These are phyloP conservation scores for Rhopalosiphum nymphaeae DNA, from an alignment of 2,888 invertebrate genomes.

Conservation along the genomic window DNA sequence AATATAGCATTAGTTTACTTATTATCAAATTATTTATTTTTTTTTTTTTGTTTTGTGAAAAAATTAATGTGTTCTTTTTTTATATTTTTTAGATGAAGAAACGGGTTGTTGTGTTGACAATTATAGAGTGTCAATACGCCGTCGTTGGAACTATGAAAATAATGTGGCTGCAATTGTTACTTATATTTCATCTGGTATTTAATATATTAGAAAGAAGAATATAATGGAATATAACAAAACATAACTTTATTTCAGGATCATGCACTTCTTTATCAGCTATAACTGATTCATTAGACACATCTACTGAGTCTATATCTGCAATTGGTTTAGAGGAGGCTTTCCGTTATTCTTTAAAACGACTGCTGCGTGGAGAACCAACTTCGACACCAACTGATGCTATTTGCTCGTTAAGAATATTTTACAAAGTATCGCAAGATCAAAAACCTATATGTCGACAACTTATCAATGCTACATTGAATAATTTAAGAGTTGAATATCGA, in stretches of 20 bases:
- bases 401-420: constrained; percentile 66
- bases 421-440: constrained; percentile 62
- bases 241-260: constrained; percentile 68
- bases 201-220: background rate
- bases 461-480: constrained; percentile 65
- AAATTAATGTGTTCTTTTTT: background rate
- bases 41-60: background rate
- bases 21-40: too few species aligned
- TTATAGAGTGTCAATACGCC: constrained; percentile 84
- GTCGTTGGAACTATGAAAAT: constrained; percentile 91
- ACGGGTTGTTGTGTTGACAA: constrained; percentile 88
- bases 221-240: background rate
- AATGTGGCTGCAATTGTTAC: constrained; percentile 88
- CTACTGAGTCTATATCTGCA: constrained; percentile 69
- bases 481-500: constrained; percentile 68
- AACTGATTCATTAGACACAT: constrained; percentile 69
- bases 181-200: constrained; percentile 80
- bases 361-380: constrained; percentile 70
- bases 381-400: constrained; percentile 67
- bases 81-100: constrained; percentile 80
- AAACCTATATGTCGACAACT: constrained; percentile 65
- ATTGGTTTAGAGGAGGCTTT: constrained; percentile 72
- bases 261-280: constrained; percentile 71
- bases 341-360: constrained; percentile 72
- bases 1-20: background rate